These are phyloP conservation scores for Cydia splendana DNA, from an alignment of 1,140 invertebrate species.

Conservation along the genomic window DNA sequence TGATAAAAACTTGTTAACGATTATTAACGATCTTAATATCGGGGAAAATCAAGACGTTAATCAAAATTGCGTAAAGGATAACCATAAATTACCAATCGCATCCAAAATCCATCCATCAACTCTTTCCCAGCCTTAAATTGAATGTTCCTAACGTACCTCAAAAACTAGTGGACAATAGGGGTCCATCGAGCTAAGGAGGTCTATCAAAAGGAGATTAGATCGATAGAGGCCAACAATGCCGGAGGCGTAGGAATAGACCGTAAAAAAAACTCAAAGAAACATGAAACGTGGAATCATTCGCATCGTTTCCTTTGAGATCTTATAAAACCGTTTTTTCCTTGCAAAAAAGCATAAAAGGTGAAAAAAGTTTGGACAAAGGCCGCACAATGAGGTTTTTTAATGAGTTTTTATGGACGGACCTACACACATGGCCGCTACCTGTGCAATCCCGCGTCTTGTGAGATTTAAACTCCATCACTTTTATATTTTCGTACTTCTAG, in stretches of 20 bases:
- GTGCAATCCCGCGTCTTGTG: slow-evolving; percentile 17
- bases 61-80: slow-evolving; percentile 35
- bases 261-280: slow-evolving; percentile 70
- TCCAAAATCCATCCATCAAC: slow-evolving; percentile 49
- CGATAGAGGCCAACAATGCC: slow-evolving; percentile 70
- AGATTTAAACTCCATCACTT: slow-evolving; percentile 20
- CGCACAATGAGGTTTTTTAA: slow-evolving; percentile 67
- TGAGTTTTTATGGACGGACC: slow-evolving; percentile 32
- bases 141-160: slow-evolving; percentile 37
- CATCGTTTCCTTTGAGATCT: slow-evolving; percentile 77
- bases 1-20: no score
- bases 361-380: slow-evolving; percentile 76
- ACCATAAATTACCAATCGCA: slow-evolving; percentile 60
- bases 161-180: slow-evolving; percentile 70
- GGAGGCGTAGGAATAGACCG: slow-evolving; percentile 62
- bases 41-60: slow-evolving; percentile 8
- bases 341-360: slow-evolving; percentile 74
- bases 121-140: slow-evolving; percentile 39
- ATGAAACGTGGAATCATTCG: slow-evolving; percentile 79
- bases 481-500: background rate
- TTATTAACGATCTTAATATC: background rate
- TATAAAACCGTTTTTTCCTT: slow-evolving; percentile 75
- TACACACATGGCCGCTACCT: slow-evolving; percentile 28
- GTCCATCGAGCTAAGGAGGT: slow-evolving; percentile 68
- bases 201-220: slow-evolving; percentile 78